These are phyloP conservation scores for Aplidium turbinatum DNA, from an alignment of 23 tunicate species.

Conservation along the genomic window DNA sequence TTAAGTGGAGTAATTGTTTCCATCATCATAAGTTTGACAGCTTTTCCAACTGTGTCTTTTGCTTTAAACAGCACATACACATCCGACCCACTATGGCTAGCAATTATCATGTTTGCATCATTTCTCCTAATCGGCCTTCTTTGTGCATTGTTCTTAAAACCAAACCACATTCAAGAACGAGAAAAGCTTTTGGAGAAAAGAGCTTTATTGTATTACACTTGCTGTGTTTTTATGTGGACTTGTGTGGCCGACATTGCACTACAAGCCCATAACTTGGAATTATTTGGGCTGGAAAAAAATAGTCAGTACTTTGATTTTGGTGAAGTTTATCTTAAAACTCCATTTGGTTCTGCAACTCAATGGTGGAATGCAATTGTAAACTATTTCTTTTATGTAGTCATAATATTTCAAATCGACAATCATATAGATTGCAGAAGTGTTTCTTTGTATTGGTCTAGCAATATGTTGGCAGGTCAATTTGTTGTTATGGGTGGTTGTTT, in stretches of 20 bases:
- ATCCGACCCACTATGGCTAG: slow-evolving; percentile 34
- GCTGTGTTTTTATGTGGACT: slow-evolving; percentile 79
- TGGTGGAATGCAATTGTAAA: slow-evolving; percentile 62
- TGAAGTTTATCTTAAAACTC: slow-evolving; percentile 52
- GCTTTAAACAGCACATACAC: slow-evolving; percentile 2
- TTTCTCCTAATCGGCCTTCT: background rate
- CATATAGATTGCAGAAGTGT: slow-evolving; percentile 32
- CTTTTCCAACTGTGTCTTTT: slow-evolving; percentile 19
- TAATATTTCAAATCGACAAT: slow-evolving; percentile 67
- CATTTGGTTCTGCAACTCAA: slow-evolving; percentile 49
- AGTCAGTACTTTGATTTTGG: slow-evolving; percentile 45
- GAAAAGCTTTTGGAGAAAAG: slow-evolving; percentile 14
- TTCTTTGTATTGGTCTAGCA: slow-evolving; percentile 70
- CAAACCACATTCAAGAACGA: background rate
- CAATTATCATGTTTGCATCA: slow-evolving; percentile 29
- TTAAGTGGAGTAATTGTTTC: slow-evolving; percentile 13
- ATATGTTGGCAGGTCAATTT: slow-evolving; percentile 50
- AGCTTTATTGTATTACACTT: slow-evolving; percentile 67
- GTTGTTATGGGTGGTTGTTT: slow-evolving; percentile 39
- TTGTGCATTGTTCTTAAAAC: slow-evolving; percentile 8
- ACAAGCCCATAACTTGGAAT: slow-evolving; percentile 18
- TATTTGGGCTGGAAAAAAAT: slow-evolving; percentile 29
- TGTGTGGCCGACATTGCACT: slow-evolving; percentile 43
- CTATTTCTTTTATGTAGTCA: slow-evolving; percentile 42
- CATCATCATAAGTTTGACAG: slow-evolving; percentile 2